Conservation (phyloP, 2,113 vertebrate genomes). For the Tympanuchus pallidicinctus region DNA sequence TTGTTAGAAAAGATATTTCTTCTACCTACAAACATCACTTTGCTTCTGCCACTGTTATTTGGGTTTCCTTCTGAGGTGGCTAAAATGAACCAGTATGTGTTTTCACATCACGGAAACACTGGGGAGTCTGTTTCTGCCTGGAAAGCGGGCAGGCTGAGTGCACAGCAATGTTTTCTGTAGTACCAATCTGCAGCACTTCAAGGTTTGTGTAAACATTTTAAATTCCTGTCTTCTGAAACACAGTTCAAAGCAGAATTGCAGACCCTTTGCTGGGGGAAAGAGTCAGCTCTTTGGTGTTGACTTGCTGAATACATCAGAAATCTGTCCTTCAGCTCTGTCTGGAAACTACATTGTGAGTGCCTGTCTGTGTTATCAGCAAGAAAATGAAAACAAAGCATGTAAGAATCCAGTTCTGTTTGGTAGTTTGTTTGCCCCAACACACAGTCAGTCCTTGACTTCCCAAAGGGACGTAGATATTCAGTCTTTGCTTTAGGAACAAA, state of each 20-base stretch:
- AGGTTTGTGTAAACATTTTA: constrained; percentile 2
- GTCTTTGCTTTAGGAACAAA: background rate
- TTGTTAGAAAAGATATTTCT: background rate
- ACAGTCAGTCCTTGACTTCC: background rate
- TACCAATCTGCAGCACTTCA: constrained; percentile 13
- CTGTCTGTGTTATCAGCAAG: accelerated
- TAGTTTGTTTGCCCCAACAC: background rate
- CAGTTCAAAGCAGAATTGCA: constrained; percentile 31
- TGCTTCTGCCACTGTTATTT: constrained; percentile 16
- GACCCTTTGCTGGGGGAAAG: constrained; percentile 1
- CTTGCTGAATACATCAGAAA: background rate
- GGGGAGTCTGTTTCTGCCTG: constrained; percentile 1
- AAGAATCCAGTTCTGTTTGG: background rate
- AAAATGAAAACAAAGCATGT: background rate
- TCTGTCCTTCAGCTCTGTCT: background rate
- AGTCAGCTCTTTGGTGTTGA: background rate
- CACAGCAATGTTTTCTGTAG: constrained; percentile 4
- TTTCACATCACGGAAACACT: constrained; percentile 60
- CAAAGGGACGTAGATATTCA: background rate
- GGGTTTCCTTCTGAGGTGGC: constrained; percentile 39
- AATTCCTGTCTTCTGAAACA: constrained; percentile 27
- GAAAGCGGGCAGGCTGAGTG: background rate
- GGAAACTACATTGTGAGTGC: accelerated
- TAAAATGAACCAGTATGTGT: constrained; percentile 63
- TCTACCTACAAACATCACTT: background rate